Evolutionary conservation across 2,888 invertebrate species (phyloP).

Genomic region (Caenorhabditis sp.): DNA sequence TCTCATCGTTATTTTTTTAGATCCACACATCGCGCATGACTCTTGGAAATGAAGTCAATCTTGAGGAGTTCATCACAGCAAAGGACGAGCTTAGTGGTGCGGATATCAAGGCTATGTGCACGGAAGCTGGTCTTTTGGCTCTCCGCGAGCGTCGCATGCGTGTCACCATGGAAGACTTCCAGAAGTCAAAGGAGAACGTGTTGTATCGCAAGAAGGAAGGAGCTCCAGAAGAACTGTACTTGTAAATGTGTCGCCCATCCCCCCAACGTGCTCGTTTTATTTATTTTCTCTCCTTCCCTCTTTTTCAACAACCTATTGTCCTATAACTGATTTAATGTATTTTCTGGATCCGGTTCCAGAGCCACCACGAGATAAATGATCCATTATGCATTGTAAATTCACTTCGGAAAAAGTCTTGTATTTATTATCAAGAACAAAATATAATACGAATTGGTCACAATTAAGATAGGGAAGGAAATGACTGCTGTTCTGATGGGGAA

Average conservation of each 20-base stretch:
- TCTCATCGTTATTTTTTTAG: too few species aligned
- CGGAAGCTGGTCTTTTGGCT: constrained; percentile 98
- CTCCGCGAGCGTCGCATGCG: constrained; percentile 98
- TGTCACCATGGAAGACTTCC: constrained; percentile 99
- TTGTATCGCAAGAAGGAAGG: constrained; percentile 99
- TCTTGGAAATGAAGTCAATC: constrained; percentile 94
- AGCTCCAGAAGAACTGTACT: constrained; percentile 97
- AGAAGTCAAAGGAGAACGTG: constrained; percentile 99
- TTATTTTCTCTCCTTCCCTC: constrained; percentile 18
- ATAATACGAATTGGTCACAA: constrained; percentile 5
- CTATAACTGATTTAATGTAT: constrained; percentile 50
- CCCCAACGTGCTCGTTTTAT: constrained; percentile 17
- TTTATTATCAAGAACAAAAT: too few species aligned
- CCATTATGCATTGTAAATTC: constrained; percentile 12
- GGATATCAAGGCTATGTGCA: constrained; percentile 93
- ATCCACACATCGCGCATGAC: constrained; percentile 99
- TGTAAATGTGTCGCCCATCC: constrained; percentile 85
- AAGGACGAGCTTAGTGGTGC: constrained; percentile 98
- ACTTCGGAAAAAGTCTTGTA: too few species aligned
- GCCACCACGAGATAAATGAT: constrained; percentile 27
- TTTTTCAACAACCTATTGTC: constrained; percentile 18
- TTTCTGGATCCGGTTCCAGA: constrained; percentile 8
- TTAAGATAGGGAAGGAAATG: constrained; percentile 15
- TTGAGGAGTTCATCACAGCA: constrained; percentile 98
- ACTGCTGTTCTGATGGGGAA: too few species aligned